phyloP scores from a whole-genome alignment of 1,140 invertebrate genomes.

The Hyles vespertilio region DNA sequence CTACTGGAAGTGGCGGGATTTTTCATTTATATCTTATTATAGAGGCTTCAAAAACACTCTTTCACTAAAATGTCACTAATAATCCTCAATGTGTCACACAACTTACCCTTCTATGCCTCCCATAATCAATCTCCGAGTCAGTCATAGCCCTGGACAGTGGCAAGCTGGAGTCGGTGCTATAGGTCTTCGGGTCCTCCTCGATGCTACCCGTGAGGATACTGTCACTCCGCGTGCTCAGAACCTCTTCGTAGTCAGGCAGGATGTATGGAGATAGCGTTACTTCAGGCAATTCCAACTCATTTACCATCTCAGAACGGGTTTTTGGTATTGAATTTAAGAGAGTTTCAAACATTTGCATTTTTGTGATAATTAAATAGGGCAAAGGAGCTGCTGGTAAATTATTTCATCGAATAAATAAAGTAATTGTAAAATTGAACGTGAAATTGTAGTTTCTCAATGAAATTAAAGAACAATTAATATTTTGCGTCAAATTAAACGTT shows the following conservation, averaged over 20 bases:
- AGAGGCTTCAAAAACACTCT: too few species aligned
- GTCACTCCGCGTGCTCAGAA: constrained; percentile 25
- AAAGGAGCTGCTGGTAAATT: too few species aligned
- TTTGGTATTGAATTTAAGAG: constrained; percentile 45
- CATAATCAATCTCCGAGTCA: constrained; percentile 60
- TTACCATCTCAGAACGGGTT: constrained; percentile 49
- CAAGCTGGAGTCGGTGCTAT: constrained; percentile 49
- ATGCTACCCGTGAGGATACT: constrained; percentile 28
- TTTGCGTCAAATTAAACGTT: too few species aligned
- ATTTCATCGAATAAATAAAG: too few species aligned
- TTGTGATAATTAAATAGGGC: too few species aligned
- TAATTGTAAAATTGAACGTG: too few species aligned
- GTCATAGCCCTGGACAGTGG: constrained; percentile 58
- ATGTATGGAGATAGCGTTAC: constrained; percentile 40
- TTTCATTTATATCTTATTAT: too few species aligned
- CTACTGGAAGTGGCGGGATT: too few species aligned
- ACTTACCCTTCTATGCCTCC: constrained; percentile 45
- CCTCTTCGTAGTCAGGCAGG: constrained; percentile 37
- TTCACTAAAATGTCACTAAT: too few species aligned
- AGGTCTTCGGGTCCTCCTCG: constrained; percentile 24
- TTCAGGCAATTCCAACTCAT: constrained; percentile 51
- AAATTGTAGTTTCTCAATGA: too few species aligned
- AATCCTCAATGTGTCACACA: too few species aligned
- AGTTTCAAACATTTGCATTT: constrained; percentile 56
- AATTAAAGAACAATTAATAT: too few species aligned